Base-by-base conservation (phyloP, 2,797 vertebrate genomes). In the Lepus oiostolus region DNA sequence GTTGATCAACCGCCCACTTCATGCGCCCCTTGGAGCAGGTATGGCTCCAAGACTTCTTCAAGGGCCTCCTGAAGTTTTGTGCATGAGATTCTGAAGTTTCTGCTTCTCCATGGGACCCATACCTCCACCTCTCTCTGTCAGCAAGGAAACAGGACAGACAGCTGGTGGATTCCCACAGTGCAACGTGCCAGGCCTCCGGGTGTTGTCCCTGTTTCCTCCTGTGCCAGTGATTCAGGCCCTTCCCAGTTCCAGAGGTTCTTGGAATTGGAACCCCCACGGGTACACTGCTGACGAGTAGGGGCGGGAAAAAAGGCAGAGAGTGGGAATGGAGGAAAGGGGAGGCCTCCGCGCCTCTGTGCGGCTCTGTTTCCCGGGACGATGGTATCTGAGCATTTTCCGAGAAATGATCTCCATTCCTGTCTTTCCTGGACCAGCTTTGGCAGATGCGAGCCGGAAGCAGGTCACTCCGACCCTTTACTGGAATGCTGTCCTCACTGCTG, bases 361-460 rank as follows among this genome's bases (percentile, higher is more conserved):
- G 71, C 50, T 85, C 75, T 1, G 5, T 63, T 96, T 96, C 86
- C 96, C 94, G 65, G 76, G 62, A 26, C 94, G 75, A 21, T 38
- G 75, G 80, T 71, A 47, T 96, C 62, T 0, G 16, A 90, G 42
- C 54, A 24, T 91, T 90, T 97, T 97, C 96, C 96, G 95, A 97
- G 97, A 97, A 97, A 92, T 95, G 54, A 84, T 77, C 85, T n/a
- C 88, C 82, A 93, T 4, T 58, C 16, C 82, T 88, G 60, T 90
- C 70, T 52, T 97, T 97, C 96, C 96, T 96, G 96, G 85, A 96
- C 96, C 96, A 92, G 71, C 85, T 81, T 95, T 97, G 96, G 95
- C 95, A 96, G 83, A 95, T 91, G n/a, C 75, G 76, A 71, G 80
- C 96, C 50, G 85, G 93, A 97, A 97, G 84, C 93, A 60, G 70